Conservation (phyloP, 2,113 vertebrate species). For the Passerina amoena region DNA sequence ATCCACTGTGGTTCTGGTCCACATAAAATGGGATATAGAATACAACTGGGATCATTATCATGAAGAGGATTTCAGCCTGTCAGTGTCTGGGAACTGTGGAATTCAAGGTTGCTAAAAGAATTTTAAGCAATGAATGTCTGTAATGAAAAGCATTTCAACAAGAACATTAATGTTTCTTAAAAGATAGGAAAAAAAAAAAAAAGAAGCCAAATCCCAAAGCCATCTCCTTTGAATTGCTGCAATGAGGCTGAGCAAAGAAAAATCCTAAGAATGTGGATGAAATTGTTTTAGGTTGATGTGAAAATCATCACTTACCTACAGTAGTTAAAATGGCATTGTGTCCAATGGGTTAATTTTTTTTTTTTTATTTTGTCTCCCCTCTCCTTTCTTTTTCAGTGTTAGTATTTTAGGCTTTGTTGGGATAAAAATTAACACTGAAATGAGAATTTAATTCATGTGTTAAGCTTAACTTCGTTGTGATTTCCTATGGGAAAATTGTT, state of each 20-base stretch:
- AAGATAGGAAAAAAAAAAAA: background rate
- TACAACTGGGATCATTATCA: background rate
- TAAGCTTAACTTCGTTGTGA: background rate
- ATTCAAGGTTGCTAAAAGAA: slow-evolving; percentile 30
- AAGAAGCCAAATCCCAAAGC: background rate
- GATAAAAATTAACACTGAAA: background rate
- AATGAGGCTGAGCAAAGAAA: background rate
- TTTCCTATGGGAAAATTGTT: background rate
- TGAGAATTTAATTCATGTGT: background rate
- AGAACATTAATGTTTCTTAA: slow-evolving; percentile 27
- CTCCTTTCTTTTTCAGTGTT: background rate
- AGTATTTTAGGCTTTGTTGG: background rate
- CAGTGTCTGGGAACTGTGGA: slow-evolving; percentile 1
- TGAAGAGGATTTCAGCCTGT: slow-evolving; percentile 2
- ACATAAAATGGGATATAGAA: background rate
- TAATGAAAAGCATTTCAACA: slow-evolving; percentile 59
- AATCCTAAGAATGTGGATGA: slow-evolving; percentile 32
- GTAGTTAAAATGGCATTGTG: background rate
- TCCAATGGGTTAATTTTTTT: background rate
- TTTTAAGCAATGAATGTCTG: background rate
- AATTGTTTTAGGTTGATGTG: slow-evolving; percentile 29
- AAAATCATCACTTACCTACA: slow-evolving; percentile 43
- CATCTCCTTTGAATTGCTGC: slow-evolving; percentile 3
- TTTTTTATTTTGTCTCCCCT: background rate
- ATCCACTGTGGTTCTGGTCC: background rate